A percentile compares a stretch with the other conserved stretches of the same genome.
Evolutionary conservation across 2,797 vertebrate genomes (phyloP).

Genomic region (Argentina silus): DNA sequence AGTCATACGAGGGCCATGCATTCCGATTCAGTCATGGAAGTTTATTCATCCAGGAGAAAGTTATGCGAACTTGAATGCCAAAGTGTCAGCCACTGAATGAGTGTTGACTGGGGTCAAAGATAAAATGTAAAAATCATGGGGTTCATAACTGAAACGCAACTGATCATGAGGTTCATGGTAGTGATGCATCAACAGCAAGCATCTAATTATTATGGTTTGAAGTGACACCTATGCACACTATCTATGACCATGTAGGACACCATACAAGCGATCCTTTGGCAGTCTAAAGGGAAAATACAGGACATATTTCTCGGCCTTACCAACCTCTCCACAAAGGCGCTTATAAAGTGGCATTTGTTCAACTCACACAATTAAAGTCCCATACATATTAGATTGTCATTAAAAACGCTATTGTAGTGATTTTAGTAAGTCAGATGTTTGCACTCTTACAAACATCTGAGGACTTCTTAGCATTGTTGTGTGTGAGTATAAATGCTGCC

Average conservation of each 20-base stretch:
- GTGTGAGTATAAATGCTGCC: slow-evolving; percentile 26
- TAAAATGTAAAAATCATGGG: slow-evolving; percentile 1
- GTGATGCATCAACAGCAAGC: background rate
- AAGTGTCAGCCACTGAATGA: slow-evolving; percentile 12
- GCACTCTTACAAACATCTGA: background rate
- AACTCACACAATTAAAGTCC: too few species aligned
- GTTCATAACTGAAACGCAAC: background rate
- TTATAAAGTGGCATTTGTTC: background rate
- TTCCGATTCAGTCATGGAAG: slow-evolving; percentile 53
- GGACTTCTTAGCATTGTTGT: background rate
- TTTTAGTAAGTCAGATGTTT: background rate
- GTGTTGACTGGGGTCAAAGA: slow-evolving; percentile 15
- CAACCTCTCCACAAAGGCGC: background rate
- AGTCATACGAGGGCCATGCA: slow-evolving; percentile 48
- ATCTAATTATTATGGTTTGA: background rate
- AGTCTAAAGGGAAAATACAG: too few species aligned
- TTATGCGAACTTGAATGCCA: background rate
- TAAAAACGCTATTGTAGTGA: too few species aligned
- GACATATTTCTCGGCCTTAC: background rate
- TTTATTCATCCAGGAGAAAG: slow-evolving; percentile 38
- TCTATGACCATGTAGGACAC: background rate
- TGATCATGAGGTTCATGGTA: background rate
- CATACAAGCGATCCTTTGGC: too few species aligned
- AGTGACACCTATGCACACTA: too few species aligned
- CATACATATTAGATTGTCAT: too few species aligned